phyloP scores from a whole-genome alignment of 2,888 invertebrate genomes.

The Eristalis pertinax region DNA sequence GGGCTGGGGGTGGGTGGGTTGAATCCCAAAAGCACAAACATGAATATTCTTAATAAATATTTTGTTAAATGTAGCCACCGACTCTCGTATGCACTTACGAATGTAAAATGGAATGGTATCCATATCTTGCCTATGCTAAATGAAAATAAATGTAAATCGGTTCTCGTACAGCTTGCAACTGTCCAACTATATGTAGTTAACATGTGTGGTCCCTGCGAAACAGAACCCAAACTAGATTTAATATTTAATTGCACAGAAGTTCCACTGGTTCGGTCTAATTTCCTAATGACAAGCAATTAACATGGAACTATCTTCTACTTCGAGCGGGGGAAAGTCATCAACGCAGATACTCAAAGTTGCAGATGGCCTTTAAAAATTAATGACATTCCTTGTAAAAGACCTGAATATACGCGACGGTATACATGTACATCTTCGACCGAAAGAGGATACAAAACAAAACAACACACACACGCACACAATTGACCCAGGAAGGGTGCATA shows the following conservation, averaged over 20 bases:
- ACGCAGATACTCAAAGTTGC: conserved; percentile 13
- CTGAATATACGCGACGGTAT: neutral
- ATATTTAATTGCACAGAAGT: conserved; percentile 38
- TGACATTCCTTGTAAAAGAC: conserved; percentile 18
- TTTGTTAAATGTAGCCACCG: neutral
- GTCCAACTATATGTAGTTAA: neutral
- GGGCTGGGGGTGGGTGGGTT: neutral
- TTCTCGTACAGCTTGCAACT: conserved; percentile 2
- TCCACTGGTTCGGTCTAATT: conserved; percentile 18
- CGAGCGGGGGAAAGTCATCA: conserved; percentile 12
- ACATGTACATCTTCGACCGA: neutral
- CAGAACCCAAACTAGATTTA: conserved; percentile 5
- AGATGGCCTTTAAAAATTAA: conserved; percentile 41
- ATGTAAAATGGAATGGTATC: neutral
- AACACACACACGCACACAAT: neutral
- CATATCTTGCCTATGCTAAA: neutral
- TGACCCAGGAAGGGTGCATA: conserved; percentile 14
- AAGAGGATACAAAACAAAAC: neutral
- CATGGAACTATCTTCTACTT: conserved; percentile 16
- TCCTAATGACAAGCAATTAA: conserved; percentile 48
- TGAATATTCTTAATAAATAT: neutral
- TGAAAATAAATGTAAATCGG: conserved; percentile 35
- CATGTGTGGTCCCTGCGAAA: neutral
- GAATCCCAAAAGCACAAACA: conserved; percentile 18
- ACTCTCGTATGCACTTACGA: neutral